These are phyloP conservation scores for Pampus argenteus DNA, from an alignment of 2,797 vertebrate genomes.

Conservation along the genomic window DNA sequence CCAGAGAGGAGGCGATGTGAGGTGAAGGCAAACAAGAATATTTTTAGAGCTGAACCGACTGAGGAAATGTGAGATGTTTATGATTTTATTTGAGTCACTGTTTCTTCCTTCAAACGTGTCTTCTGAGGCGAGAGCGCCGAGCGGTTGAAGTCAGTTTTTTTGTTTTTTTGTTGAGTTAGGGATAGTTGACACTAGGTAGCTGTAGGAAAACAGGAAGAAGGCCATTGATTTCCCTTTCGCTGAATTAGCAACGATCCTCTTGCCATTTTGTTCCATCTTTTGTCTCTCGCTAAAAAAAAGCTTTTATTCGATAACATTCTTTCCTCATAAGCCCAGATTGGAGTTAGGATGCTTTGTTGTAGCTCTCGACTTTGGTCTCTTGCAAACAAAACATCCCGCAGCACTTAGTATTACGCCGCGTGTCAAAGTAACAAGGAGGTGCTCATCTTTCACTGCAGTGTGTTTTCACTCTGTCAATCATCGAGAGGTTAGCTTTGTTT, in stretches of 20 bases:
- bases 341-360: slow-evolving; percentile 53
- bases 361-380: slow-evolving; percentile 44
- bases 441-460: slow-evolving; percentile 6
- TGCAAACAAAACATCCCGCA: slow-evolving; percentile 54
- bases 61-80: slow-evolving; percentile 75
- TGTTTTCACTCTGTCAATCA: slow-evolving; percentile 33
- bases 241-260: slow-evolving; percentile 76
- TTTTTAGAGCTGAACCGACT: slow-evolving; percentile 78
- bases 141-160: slow-evolving; percentile 18
- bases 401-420: slow-evolving; percentile 48
- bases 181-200: slow-evolving; percentile 26
- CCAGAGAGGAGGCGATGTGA: slow-evolving; percentile 55
- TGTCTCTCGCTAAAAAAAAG: slow-evolving; percentile 69
- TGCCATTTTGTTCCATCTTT: slow-evolving; percentile 60
- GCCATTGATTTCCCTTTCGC: slow-evolving; percentile 73
- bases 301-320: slow-evolving; percentile 58
- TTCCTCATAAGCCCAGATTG: slow-evolving; percentile 24
- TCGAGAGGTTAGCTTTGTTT: slow-evolving; percentile 18
- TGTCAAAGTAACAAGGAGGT: slow-evolving; percentile 23
- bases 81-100: slow-evolving; percentile 59
- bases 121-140: slow-evolving; percentile 41
- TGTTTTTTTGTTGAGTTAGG: slow-evolving; percentile 23
- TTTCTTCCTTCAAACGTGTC: slow-evolving; percentile 54
- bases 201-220: slow-evolving; percentile 50
- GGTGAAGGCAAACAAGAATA: slow-evolving; percentile 57